phyloP scores from a whole-genome alignment of 1,140 invertebrate species.

The Neoseiulus cucumeris region DNA sequence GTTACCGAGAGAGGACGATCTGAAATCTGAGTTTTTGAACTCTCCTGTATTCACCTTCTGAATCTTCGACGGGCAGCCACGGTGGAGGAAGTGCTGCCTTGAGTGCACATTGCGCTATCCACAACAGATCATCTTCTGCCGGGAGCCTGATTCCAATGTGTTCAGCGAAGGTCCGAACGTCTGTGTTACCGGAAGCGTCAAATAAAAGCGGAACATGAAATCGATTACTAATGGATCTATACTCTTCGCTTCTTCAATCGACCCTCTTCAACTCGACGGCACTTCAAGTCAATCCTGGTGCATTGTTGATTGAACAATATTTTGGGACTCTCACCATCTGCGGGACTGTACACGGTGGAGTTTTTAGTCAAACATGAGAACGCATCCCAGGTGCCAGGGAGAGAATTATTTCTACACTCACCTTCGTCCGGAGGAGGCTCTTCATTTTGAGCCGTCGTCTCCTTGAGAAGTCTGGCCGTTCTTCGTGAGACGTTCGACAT shows the following conservation, averaged over 20 bases:
- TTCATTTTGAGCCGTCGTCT: neutral
- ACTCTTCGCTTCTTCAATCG: too few species aligned
- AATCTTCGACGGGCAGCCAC: slow-evolving; percentile 19
- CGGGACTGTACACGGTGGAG: too few species aligned
- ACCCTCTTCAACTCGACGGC: too few species aligned
- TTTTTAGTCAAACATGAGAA: too few species aligned
- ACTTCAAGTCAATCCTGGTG: too few species aligned
- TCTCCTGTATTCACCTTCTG: neutral
- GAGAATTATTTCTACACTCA: neutral
- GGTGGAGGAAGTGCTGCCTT: slow-evolving; percentile 15
- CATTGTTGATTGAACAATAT: too few species aligned
- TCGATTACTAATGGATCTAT: too few species aligned
- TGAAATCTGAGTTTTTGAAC: too few species aligned
- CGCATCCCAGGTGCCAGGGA: neutral
- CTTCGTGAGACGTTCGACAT: neutral
- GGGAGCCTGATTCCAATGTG: slow-evolving; percentile 19
- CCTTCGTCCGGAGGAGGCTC: neutral
- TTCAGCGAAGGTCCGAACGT: slow-evolving; percentile 18
- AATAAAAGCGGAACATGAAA: slow-evolving; percentile 6
- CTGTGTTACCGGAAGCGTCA: slow-evolving; percentile 11
- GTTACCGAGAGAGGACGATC: too few species aligned
- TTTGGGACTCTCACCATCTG: too few species aligned
- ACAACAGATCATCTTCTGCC: slow-evolving; percentile 18
- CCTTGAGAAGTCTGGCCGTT: neutral
- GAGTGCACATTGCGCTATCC: slow-evolving; percentile 20